Conservation (phyloP, 2,113 vertebrate genomes). For the Cricetomys ansorgei region DNA sequence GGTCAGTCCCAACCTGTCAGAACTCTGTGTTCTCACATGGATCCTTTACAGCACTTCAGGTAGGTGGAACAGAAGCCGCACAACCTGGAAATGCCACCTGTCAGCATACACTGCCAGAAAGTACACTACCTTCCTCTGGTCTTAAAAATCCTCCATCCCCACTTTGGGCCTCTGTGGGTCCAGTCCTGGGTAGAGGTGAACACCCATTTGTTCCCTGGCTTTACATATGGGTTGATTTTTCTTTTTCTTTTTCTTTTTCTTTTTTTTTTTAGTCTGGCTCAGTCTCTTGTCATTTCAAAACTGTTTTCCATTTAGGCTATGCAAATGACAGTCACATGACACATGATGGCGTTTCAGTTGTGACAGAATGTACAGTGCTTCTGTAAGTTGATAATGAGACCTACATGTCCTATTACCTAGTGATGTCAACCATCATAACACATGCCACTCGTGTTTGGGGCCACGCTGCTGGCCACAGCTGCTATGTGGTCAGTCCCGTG, state of each 20-base stretch:
- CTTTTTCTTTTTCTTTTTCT: neutral
- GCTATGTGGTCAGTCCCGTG: too few relatives aligned
- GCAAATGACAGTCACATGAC: neutral
- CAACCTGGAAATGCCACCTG: neutral
- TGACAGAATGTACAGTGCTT: neutral
- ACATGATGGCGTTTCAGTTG: neutral
- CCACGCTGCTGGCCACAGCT: neutral
- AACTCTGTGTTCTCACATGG: neutral
- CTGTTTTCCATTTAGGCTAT: neutral
- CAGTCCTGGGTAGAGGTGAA: neutral
- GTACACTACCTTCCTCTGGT: neutral
- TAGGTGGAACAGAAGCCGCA: neutral
- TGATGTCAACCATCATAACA: neutral
- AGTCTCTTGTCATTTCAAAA: neutral
- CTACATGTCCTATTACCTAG: neutral
- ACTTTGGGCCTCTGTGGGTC: neutral
- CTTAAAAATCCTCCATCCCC: neutral
- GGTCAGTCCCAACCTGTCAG: neutral
- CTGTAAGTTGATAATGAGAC: neutral
- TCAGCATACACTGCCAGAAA: neutral
- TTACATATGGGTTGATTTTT: neutral
- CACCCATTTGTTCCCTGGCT: neutral
- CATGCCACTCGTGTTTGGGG: neutral
- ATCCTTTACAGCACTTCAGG: neutral
- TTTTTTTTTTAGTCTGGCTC: neutral